Percentiles rank a stretch among this genome's conserved stretches.
Evolutionary conservation across 2,888 invertebrate genomes (phyloP).

Genomic region (Shargacucullia verbasci): DNA sequence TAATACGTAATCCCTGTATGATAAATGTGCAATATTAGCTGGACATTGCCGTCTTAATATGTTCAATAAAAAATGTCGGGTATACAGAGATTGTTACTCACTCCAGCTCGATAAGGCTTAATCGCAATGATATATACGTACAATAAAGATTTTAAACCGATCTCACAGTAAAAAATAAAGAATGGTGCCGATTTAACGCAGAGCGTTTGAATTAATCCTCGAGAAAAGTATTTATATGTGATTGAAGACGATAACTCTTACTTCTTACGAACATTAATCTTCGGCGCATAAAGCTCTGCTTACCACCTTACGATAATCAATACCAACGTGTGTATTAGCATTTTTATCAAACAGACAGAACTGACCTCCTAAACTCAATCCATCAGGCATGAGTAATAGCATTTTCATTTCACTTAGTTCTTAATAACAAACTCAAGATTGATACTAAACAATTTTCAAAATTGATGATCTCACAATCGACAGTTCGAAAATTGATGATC

Average conservation of each 20-base stretch:
- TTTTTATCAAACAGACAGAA: slow-evolving; percentile 22
- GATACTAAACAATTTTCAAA: slow-evolving; percentile 54
- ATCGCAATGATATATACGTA: slow-evolving; percentile 49
- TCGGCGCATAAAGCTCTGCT: slow-evolving; percentile 10
- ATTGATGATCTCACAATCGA: slow-evolving; percentile 59
- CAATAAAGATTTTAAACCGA: slow-evolving; percentile 52
- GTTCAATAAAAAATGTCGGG: slow-evolving; percentile 46
- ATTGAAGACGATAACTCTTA: slow-evolving; percentile 39
- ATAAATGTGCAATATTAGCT: slow-evolving; percentile 49
- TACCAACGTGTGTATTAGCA: slow-evolving; percentile 16
- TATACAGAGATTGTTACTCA: slow-evolving; percentile 48
- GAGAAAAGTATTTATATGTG: slow-evolving; percentile 29
- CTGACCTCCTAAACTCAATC: slow-evolving; percentile 45
- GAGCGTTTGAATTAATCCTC: slow-evolving; percentile 34
- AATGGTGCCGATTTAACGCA: slow-evolving; percentile 34
- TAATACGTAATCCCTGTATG: slow-evolving; percentile 35
- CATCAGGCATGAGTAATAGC: slow-evolving; percentile 45
- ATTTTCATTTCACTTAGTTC: slow-evolving; percentile 55
- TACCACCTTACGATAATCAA: slow-evolving; percentile 6
- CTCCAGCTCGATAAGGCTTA: slow-evolving; percentile 46
- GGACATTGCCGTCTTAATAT: slow-evolving; percentile 49
- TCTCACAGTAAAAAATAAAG: slow-evolving; percentile 39
- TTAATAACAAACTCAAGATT: slow-evolving; percentile 55
- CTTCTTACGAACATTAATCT: slow-evolving; percentile 22
- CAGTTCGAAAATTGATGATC: slow-evolving; percentile 70